Base-by-base conservation (phyloP, 2,888 invertebrate genomes). In the Drosophila colorata region DNA sequence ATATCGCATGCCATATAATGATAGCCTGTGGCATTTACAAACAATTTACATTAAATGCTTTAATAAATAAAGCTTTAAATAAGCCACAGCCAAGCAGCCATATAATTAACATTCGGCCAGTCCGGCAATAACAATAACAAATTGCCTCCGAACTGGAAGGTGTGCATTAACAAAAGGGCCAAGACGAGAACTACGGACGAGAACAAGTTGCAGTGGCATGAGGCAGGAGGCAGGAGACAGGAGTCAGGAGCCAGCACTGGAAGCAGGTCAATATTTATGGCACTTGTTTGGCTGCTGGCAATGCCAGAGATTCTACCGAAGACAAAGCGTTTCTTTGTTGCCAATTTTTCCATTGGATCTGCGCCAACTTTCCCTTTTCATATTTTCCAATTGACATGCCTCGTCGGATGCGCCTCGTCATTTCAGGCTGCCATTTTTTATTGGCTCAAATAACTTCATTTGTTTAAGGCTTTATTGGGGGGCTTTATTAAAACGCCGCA, bases 31-130 rank as follows among this genome's bases (percentile, higher is more conserved):
- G 83, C 83, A 77, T 86, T 79, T 69, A 57, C 88, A 86, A 86
- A 86, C 88, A 86, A 85, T 87, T 86, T 87, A 87, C 88, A 87
- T 87, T 87, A 87, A 86, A 86, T 79, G 86, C 81, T 79, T 83
- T 87, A 82, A 86, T 86, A 86, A 87, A 86, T 86, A 83, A 85
- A 81, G 76, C 80, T 78, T 69, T 72, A 84, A 84, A 80, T 84
- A 84, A 84, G 84, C 78, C 82, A 68, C 41, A 60, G 51, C 23
- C 23, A 31, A 14, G 63, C 72, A 14, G 65, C 78, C 80, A 72
- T 82, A 86, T 82, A 82, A 82, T 82, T 82, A 82, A 69, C 69
- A 67, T 44, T 67, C 52, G 41, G 33, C 57, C 69, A 60, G 41
- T 55, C 37, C n/a, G 2, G 58, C 73, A 72, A 73, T 73, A 73